phyloP scores from a whole-genome alignment of 2,797 vertebrate species.

The Champsocephalus gunnari region DNA sequence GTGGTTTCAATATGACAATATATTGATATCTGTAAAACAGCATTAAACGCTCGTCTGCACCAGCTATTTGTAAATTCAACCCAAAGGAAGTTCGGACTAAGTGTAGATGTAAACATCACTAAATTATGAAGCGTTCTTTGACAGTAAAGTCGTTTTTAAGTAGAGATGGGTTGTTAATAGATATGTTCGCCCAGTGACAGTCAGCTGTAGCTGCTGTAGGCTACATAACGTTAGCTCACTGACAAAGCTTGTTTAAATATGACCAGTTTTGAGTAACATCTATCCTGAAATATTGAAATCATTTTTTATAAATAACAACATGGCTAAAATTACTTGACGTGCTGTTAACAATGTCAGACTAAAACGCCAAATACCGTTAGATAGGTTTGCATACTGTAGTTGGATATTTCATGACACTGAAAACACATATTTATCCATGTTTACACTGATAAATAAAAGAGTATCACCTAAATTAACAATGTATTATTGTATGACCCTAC shows the following conservation, averaged over 20 bases:
- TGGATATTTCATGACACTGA: not conserved
- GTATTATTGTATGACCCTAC: not conserved
- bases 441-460: not conserved
- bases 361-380: not conserved
- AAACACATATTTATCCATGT: not conserved
- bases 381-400: not conserved
- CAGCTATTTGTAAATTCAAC: conserved; percentile 23
- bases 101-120: not conserved
- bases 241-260: not conserved
- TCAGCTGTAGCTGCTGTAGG: not conserved
- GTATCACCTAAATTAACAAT: not conserved
- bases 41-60: not conserved
- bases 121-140: not conserved
- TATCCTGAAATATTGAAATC: not conserved
- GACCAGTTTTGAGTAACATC: not conserved
- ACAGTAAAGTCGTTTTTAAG: not conserved
- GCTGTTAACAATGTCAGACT: not conserved
- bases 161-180: not conserved
- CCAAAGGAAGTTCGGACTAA: not conserved
- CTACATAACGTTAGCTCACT: not conserved
- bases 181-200: not conserved
- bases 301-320: not conserved
- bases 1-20: not conserved
- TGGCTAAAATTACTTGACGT: not conserved
- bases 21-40: conserved; percentile 11